Conservation (phyloP, 2,888 invertebrate species). For the Patella pellucida region DNA sequence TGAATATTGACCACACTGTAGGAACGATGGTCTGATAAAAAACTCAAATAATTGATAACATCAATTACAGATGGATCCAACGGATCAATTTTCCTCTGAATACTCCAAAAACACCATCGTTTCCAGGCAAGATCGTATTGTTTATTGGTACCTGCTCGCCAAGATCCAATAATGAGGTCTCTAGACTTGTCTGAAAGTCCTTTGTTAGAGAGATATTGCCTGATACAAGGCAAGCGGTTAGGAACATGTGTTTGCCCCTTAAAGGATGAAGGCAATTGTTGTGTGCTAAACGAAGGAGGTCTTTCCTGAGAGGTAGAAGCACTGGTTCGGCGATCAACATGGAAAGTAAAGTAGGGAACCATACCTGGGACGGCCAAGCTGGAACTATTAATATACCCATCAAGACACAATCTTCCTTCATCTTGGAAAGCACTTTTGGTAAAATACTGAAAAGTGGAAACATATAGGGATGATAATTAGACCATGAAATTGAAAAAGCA, state of each 20-base stretch:
- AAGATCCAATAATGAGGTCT: not conserved
- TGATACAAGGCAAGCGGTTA: not conserved
- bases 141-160: conserved; percentile 1
- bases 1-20: not conserved
- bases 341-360: not conserved
- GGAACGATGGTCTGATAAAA: not conserved
- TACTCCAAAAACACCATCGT: conserved; percentile 2
- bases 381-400: not conserved
- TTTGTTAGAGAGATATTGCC: not conserved
- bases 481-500: not conserved
- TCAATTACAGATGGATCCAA: not conserved
- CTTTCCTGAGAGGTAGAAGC: not conserved
- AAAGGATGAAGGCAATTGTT: not conserved
- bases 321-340: not conserved
- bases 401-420: not conserved
- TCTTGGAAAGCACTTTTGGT: not conserved
- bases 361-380: not conserved
- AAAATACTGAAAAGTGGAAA: not conserved
- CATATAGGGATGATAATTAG: not conserved
- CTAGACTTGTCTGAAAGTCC: not conserved
- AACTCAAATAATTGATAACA: not conserved
- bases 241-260: not conserved
- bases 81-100: not conserved
- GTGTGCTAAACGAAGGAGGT: not conserved
- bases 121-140: not conserved